Base-by-base conservation (phyloP, 2,113 vertebrate species). In the Salvator merianae region DNA sequence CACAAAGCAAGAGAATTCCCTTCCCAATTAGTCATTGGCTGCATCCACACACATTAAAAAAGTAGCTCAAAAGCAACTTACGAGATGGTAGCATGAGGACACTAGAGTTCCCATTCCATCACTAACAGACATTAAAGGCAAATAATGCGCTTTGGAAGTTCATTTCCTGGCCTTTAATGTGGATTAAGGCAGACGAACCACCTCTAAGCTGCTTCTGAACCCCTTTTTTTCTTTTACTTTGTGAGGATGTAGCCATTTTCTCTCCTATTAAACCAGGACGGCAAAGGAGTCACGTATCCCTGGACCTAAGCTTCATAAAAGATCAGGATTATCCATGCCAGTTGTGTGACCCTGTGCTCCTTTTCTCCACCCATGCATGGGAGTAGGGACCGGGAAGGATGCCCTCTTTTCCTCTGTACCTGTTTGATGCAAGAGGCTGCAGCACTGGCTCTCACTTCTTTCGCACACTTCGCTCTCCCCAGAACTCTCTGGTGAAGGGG, bases 401-500 rank as follows among this genome's bases (percentile, higher is more conserved):
- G 38, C n/a, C 0, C 50, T 38, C 34, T 0, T 0, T 12, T 0
- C 1, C 28, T 3, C 7, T 92, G 91, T 94, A 96, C 96, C 96
- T 96, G 92, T 71, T 87, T 92, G 71, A 89, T 90, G 87, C 85
- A 89, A 88, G 40, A 30, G 62, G 53, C 89, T 88, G 89, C 75
- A 36, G 92, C 83, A 82, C 83, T 32, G 87, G 91, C 91, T 91
- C 88, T 97, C 90, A 7, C 91, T 71, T 2, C 86, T 3, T 1
- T 91, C 6, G 38, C 90, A 86, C 77, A 83, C 87, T 79, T 94
- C 91, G 20, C 72, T 91, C 62, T 93, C 96, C 85, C 89, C 91
- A 0, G 75, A 94, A 69, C 93, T 96, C 95, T 94, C 97, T 96
- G 93, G 92, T 90, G 82, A 95, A 81, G 92, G 95, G 94, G 91